Evolutionary conservation across 2,113 vertebrate species (phyloP), one percentile per base, ranked within the genome.

Genomic region (Phoenicopterus ruber): DNA sequence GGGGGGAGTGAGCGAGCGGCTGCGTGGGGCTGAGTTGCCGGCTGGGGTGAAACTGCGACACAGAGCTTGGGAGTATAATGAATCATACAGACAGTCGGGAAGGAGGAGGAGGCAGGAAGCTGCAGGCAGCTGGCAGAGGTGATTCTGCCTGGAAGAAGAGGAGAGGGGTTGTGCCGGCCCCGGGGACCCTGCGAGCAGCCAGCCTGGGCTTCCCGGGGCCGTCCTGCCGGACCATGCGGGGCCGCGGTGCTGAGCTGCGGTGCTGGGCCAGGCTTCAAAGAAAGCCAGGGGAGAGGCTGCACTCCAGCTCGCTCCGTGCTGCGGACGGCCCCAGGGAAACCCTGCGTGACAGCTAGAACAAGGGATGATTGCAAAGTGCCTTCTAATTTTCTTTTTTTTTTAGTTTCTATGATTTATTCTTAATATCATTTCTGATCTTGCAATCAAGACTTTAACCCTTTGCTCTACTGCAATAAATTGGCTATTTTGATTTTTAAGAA

Each of bases 191-290:
- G 18, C 1, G 2, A 70, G 65, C 50, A 71, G 63, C 36, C 52
- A 72, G 44, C 12, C 50, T 78, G 72, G 49, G 49, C 31, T 55
- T 49, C 70, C 70, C 0, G 2, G 38, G 54, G 34, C 34, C 11
- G 0, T 54, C 46, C 67, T 24, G 52, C 1, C 6, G 67, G 66
- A 52, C 15, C 36, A 8, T 4, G 44, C 2, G 24, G 29, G 28
- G n/a, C n/a, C 22, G 80, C 1, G 13, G 58, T 17, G 50, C 74
- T 57, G 67, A 65, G 31, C 19, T 4, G 0, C 0, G 2, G 54
- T 44, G 84, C 65, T 62, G 85, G 86, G 61, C 61, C 46, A 31
- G 38, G 47, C 46, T 81, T 61, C 69, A 67, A n/a, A 55, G 82
- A 13, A 54, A 74, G 25, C 25, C 34, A 19, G n/a, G 29, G 34